Evolutionary conservation across 2,113 vertebrate genomes (phyloP).

Genomic region (Semicossyphus pulcher): DNA sequence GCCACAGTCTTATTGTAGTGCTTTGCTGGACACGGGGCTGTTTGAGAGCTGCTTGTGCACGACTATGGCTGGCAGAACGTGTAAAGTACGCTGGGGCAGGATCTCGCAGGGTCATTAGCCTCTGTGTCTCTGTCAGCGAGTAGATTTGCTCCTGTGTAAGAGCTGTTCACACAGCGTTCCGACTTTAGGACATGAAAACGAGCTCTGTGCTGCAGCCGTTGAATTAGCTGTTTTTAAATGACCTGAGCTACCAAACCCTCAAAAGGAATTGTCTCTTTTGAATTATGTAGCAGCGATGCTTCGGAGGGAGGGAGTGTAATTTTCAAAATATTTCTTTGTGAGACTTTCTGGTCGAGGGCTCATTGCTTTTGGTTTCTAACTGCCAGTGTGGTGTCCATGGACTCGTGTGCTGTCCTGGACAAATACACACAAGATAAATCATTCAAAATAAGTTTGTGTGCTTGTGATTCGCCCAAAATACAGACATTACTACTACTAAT

Average conservation of each 20-base stretch:
- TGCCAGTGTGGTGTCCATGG: background rate
- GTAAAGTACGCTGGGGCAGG: background rate
- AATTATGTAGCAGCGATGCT: slow-evolving; percentile 36
- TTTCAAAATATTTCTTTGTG: background rate
- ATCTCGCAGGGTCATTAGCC: slow-evolving; percentile 20
- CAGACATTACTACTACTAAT: no score
- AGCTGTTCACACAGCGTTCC: slow-evolving; percentile 37
- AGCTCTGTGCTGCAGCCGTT: slow-evolving; percentile 39
- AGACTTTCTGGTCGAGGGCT: background rate
- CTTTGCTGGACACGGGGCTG: background rate
- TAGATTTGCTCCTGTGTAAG: slow-evolving; percentile 31
- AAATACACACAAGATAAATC: slow-evolving; percentile 3
- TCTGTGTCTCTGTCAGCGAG: slow-evolving; percentile 25
- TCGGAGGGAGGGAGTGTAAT: background rate
- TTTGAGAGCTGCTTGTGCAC: slow-evolving; percentile 11
- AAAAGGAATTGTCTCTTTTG: slow-evolving; percentile 25
- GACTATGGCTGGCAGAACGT: slow-evolving; percentile 5
- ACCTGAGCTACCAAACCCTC: slow-evolving; percentile 26
- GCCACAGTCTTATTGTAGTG: background rate
- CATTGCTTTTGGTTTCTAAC: background rate
- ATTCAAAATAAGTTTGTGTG: background rate
- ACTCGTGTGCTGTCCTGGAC: background rate
- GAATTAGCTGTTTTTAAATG: slow-evolving; percentile 52
- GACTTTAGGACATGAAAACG: slow-evolving; percentile 31
- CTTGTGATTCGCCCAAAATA: background rate